phyloP scores from a whole-genome alignment of 2,797 vertebrate species.

The Synanceia verrucosa region DNA sequence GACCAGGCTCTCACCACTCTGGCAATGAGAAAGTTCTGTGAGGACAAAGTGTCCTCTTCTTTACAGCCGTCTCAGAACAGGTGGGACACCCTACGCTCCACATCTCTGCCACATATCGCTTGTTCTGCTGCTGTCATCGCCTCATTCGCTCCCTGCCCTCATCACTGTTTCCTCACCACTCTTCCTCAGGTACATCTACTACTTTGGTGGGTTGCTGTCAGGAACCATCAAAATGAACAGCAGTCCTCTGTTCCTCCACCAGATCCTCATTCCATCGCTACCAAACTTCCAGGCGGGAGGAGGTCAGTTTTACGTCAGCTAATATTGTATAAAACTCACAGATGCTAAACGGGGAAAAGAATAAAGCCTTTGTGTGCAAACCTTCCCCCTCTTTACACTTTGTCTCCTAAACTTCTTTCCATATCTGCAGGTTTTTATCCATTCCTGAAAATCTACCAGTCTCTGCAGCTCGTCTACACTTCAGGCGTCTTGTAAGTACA shows the following conservation, averaged over 20 bases:
- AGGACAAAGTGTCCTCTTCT: constrained; percentile 89
- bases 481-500: constrained; percentile 90
- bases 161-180: constrained; percentile 11
- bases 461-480: constrained; percentile 91
- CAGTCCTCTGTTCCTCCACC: constrained; percentile 90
- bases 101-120: background rate
- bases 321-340: background rate
- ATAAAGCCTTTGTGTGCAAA: constrained; percentile 17
- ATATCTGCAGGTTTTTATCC: constrained; percentile 86
- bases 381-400: background rate
- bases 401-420: constrained; percentile 10
- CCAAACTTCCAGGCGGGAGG: constrained; percentile 85
- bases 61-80: constrained; percentile 92
- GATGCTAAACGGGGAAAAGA: background rate
- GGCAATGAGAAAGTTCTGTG: constrained; percentile 94
- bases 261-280: constrained; percentile 85
- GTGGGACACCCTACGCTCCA: constrained; percentile 59
- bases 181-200: constrained; percentile 87
- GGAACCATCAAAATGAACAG: constrained; percentile 93
- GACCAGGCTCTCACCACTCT: constrained; percentile 92
- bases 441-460: constrained; percentile 95
- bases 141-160: background rate
- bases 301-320: constrained; percentile 72
- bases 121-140: background rate
- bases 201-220: constrained; percentile 90